Evolutionary conservation across 1,140 invertebrate species (phyloP).

Genomic region (Anagrus nilaparvatae): DNA sequence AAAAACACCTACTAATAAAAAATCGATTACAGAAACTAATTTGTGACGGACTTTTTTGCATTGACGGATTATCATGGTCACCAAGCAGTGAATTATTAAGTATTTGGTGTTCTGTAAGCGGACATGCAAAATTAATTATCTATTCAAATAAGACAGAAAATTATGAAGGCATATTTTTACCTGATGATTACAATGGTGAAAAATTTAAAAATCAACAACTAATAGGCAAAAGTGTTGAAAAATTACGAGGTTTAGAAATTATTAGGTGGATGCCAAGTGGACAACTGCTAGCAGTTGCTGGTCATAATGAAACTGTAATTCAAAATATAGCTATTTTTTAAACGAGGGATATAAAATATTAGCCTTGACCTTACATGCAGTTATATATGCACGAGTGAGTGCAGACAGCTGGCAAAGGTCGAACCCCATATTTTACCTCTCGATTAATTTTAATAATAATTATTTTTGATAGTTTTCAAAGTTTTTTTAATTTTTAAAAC

Average conservation of each 20-base stretch:
- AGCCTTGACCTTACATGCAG: no score
- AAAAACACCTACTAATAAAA: no score
- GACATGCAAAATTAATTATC: slow-evolving; percentile 31
- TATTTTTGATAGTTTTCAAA: no score
- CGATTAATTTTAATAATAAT: no score
- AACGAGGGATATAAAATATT: not conserved
- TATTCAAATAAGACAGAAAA: slow-evolving; percentile 32
- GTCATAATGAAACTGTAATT: slow-evolving; percentile 36
- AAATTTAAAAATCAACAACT: slow-evolving; percentile 2
- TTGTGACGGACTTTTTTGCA: slow-evolving; percentile 29
- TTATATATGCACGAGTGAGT: no score
- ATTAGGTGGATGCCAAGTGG: slow-evolving; percentile 35
- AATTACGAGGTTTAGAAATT: slow-evolving; percentile 33
- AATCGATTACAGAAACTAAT: slow-evolving; percentile 39
- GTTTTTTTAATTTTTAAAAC: slow-evolving; percentile 3
- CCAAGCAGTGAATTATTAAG: slow-evolving; percentile 35
- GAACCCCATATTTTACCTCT: no score
- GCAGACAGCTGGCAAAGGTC: no score
- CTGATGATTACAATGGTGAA: slow-evolving; percentile 20
- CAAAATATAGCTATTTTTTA: slow-evolving; percentile 3
- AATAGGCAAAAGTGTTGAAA: slow-evolving; percentile 1
- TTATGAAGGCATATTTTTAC: slow-evolving; percentile 29
- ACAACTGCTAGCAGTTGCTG: slow-evolving; percentile 35
- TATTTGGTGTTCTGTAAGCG: slow-evolving; percentile 35
- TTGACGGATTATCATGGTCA: slow-evolving; percentile 37